Base-by-base conservation (phyloP, 30 jellyfish, hydroid and myxozoan species). In the Rhopilema esculentum region DNA sequence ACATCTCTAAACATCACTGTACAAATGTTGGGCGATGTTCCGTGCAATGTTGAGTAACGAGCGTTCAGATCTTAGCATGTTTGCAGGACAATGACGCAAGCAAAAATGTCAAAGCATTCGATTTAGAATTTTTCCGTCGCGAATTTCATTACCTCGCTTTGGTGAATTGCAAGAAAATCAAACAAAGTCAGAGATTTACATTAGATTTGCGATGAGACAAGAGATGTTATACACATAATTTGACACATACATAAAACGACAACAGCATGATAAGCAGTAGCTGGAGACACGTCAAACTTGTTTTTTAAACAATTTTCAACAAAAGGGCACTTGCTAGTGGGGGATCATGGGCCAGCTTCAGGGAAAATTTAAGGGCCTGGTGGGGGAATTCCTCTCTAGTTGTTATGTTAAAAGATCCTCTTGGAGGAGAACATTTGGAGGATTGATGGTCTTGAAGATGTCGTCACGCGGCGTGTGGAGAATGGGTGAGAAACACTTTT, bases 361-460 rank as follows among this genome's bases (percentile, higher is more conserved):
- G 83, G 83, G 67, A 66, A 72, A 72, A 72, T 72, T 27, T 72
- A 72, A 1, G 83, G 67, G 83, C 83, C 67, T 72, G 83, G 67
- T 72, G 83, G 83, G 83, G 67, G 29, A 2, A 25, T 72, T 72
- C 67, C 83, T 27, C 67, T 25, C 65, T 72, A 72, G 83, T 72
- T 72, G 27, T 64, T 33, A 72, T 72, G 83, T 72, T 72, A 33
- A 33, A 72, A 72, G 83, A 72, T 31, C 83, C 83, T 66, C 66
- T 72, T 6, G 9, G 57, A 40, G 57, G 12, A 12, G 57, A 12
- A 40, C 57, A 40, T 2, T 40, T 12, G 9, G 12, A 40, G 9
- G 57, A 2, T 12, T 12, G 6, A 40, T 40, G 57, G 57, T n/a
- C n/a, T n/a, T n/a, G n/a, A n/a, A n/a, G n/a, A n/a, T n/a, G n/a